Conservation (phyloP, 2,888 invertebrate genomes). For the Agriopis leucophaearia region DNA sequence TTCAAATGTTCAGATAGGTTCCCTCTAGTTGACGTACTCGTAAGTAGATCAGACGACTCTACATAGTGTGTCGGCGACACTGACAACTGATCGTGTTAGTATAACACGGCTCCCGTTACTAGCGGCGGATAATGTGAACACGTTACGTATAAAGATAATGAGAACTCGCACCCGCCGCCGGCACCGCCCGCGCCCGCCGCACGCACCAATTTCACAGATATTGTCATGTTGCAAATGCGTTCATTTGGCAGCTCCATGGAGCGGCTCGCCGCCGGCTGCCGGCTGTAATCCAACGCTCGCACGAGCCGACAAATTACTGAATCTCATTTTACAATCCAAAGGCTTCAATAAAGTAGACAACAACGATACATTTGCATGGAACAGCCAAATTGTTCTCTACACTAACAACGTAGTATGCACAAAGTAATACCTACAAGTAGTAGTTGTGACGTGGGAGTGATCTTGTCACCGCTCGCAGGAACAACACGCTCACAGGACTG, state of each 20-base stretch:
- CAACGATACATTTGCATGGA: background rate
- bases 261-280: background rate
- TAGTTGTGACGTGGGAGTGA: background rate
- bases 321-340: constrained; percentile 4
- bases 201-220: constrained; percentile 11
- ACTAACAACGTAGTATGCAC: background rate
- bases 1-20: too few species aligned
- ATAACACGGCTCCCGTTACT: background rate
- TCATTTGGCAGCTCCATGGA: constrained; percentile 19
- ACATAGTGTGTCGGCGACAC: too few species aligned
- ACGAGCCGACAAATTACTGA: background rate
- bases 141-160: constrained; percentile 10
- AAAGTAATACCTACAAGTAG: background rate
- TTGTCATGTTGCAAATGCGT: constrained; percentile 17
- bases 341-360: background rate
- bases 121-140: background rate
- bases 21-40: too few species aligned
- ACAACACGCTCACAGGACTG: background rate
- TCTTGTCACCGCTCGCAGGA: constrained; percentile 1
- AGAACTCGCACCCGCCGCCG: background rate
- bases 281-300: constrained; percentile 1
- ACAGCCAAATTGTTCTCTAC: background rate
- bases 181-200: background rate
- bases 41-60: too few species aligned
- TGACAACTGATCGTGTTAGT: background rate